These are phyloP conservation scores for Anolis carolinensis DNA, from an alignment of 2,113 vertebrate genomes.

Conservation along the genomic window DNA sequence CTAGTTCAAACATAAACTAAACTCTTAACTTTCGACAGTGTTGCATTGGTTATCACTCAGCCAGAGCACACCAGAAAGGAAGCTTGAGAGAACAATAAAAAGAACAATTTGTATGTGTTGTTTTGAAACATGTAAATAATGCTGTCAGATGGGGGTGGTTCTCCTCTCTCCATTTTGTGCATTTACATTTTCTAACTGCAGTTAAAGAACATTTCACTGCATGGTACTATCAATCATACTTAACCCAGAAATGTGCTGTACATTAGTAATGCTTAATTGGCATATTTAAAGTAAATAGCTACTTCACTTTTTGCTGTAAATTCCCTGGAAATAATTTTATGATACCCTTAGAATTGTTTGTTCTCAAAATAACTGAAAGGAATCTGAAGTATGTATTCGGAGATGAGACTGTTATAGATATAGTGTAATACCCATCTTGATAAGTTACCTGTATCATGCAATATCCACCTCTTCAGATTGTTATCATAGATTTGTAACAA, in stretches of 20 bases:
- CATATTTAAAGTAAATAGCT: conserved; percentile 83
- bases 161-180: conserved; percentile 61
- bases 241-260: conserved; percentile 75
- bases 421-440: conserved; percentile 39
- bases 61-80: conserved; percentile 48
- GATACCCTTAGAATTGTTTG: conserved; percentile 67
- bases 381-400: conserved; percentile 54
- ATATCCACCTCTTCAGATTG: conserved; percentile 14
- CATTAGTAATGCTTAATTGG: conserved; percentile 79
- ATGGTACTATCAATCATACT: conserved; percentile 77
- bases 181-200: conserved; percentile 74
- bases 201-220: conserved; percentile 76
- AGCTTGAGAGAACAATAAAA: conserved; percentile 64
- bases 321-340: conserved; percentile 69
- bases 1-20: neutral
- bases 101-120: conserved; percentile 65
- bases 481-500: conserved; percentile 27
- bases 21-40: conserved; percentile 46
- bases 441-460: conserved; percentile 39
- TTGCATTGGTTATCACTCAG: conserved; percentile 47
- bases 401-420: conserved; percentile 57
- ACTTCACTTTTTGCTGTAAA: conserved; percentile 76
- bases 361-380: conserved; percentile 67
- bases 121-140: conserved; percentile 76
- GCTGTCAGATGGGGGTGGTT: conserved; percentile 64